phyloP scores from a whole-genome alignment of 37 sponge, comb jelly and placozoan species.

The Geodia barretti region DNA sequence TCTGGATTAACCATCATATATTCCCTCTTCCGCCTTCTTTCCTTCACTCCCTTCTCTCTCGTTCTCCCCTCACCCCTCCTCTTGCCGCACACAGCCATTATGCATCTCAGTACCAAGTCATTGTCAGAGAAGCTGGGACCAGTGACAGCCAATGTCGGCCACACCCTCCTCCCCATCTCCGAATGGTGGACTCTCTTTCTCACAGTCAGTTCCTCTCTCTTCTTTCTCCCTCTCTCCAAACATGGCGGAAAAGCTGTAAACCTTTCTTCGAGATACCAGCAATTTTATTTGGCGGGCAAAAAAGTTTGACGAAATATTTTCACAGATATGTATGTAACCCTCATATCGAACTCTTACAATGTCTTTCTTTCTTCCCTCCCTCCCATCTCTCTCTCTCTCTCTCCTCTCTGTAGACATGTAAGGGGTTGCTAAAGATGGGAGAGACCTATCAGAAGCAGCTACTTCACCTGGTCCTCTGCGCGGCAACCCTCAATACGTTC shows the following conservation, averaged over 20 bases:
- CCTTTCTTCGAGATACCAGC: too few species aligned
- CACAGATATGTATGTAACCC: too few species aligned
- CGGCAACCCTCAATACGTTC: conserved; percentile 23
- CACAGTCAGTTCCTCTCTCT: conserved; percentile 2
- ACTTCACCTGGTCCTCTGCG: conserved; percentile 46
- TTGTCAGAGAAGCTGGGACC: conserved; percentile 11
- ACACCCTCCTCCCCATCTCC: neutral
- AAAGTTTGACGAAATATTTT: too few species aligned
- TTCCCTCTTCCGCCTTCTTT: too few species aligned
- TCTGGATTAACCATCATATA: too few species aligned
- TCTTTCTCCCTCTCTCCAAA: neutral
- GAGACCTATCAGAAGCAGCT: conserved; percentile 1
- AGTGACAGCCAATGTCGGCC: neutral
- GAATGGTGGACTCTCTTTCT: conserved; percentile 11
- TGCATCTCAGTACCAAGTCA: neutral
- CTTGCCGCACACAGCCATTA: neutral
- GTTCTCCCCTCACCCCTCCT: too few species aligned
- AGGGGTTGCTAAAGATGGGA: conserved; percentile 22
- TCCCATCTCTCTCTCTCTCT: neutral
- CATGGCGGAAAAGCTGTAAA: too few species aligned
- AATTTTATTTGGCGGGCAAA: too few species aligned
- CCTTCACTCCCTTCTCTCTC: too few species aligned
- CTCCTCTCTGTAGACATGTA: conserved; percentile 21
- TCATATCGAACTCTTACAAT: too few species aligned
- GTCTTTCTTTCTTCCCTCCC: neutral